Evolutionary conservation across 2,113 vertebrate genomes (phyloP), one percentile per base, ranked within the genome.

Genomic region (Paramisgurnus dabryanus): DNA sequence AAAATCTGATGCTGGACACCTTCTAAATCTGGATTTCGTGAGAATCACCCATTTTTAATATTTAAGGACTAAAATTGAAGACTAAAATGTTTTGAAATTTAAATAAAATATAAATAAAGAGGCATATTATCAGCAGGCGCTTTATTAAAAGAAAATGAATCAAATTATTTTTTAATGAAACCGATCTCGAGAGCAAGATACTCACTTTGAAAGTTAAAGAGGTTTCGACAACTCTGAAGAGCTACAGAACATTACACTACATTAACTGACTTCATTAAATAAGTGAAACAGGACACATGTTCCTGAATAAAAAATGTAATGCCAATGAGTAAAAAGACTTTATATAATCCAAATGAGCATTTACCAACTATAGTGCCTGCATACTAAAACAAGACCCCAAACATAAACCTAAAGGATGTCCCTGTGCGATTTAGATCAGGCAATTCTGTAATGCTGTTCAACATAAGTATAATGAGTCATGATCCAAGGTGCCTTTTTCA

Each of bases 111-210:
- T 57, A 71, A 17, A 57, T n/a, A 71, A 13, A 60, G n/a, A 22
- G 6, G 69, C 15, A 41, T n/a, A 13, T 58, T 18, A 57, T 57
- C 69, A 71, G 50, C 50, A 57, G 50, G 15, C 34, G 5, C 11
- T 72, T 72, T 72, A 57, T 11, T 40, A 4, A 61, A 61, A 4
- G 6, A 73, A 43, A 73, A 73, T 73, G 0, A 73, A 72, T 58
- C 39, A 58, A 40, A 60, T 45, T 73, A 73, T 73, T 7, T 27
- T 73, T 72, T 73, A 61, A 73, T 45, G 11, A 61, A 73, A 43
- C 17, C 39, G 40, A 60, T 73, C 13, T 53, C 2, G 2, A 50
- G 67, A 9, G 4, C 12, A 39, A 22, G 12, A 70, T 53, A 7
- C 9, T 68, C 67, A 22, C 34, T 55, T 53, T n/a, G 34, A 55